Evolutionary conservation across 2,797 vertebrate genomes (phyloP), one percentile per base, ranked within the genome.

Genomic region (Oreochromis grahami): DNA sequence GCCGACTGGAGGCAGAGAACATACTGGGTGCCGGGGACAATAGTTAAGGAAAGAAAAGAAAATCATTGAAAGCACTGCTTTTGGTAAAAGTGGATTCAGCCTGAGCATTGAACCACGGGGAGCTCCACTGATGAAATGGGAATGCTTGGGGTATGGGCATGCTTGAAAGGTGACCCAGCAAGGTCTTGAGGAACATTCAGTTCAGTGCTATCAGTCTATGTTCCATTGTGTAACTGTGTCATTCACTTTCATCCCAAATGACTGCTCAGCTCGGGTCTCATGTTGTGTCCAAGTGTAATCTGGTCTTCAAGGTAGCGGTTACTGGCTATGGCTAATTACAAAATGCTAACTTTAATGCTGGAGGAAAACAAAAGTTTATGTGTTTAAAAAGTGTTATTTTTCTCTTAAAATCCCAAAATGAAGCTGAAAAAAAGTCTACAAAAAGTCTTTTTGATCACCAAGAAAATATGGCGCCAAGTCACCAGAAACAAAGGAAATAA

Each of bases 81-180:
- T 72, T 72, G 68, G 68, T 80, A 91, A 91, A 91, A 91, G 81
- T 88, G 80, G 76, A 11, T 52, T 72, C 80, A 79, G 82, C 84
- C 84, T 77, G 87, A 82, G 83, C 58, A 17, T 70, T 19, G 53
- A 77, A 84, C 92, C 78, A 58, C 72, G 74, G 88, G 90, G 77
- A 82, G 83, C 79, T 74, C 80, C 45, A 32, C 74, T 56, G 15
- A 43, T 80, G 77, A 92, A 91, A 88, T 86, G 34, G 77, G 43
- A 76, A 78, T 32, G 76, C 52, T 84, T 51, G 78, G 43, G 21
- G 55, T 88, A 51, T 68, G 80, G 79, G 32, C 55, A 88, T n/a
- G 65, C 84, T 88, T 88, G 78, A 89, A 79, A 90, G 65, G 86
- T 89, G 87, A 80, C 79, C 81, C 91, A 83, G 90, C 84, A 78